A percentile compares a stretch with the other conserved stretches of the same genome.
Conservation (phyloP, 2,113 vertebrate genomes). For the Melanerpes aurifrons region DNA sequence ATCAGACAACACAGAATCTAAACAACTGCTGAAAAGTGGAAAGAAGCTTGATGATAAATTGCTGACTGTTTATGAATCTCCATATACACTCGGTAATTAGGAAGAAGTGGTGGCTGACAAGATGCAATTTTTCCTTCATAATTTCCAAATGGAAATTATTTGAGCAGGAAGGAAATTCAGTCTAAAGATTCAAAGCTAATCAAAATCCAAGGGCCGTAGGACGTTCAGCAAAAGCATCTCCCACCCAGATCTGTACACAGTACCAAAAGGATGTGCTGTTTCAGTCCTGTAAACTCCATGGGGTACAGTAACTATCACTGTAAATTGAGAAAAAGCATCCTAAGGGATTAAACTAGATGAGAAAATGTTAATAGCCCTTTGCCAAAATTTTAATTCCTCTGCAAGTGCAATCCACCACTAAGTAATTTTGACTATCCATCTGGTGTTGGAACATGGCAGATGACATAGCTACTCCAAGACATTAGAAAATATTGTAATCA, state of each 20-base stretch:
- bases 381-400: neutral
- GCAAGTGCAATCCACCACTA: neutral
- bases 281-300: neutral
- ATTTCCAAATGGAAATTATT: neutral
- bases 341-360: neutral
- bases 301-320: neutral
- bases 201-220: neutral
- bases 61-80: neutral
- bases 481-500: neutral
- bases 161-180: neutral
- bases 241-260: neutral
- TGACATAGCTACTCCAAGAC: neutral
- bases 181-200: neutral
- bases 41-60: neutral
- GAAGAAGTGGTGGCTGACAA: neutral
- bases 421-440: neutral
- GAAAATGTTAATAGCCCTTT: neutral
- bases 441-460: neutral
- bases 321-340: neutral
- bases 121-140: neutral
- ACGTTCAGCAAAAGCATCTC: neutral
- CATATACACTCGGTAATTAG: neutral
- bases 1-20: neutral
- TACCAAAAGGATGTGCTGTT: neutral
- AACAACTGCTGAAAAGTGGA: neutral